phyloP scores from a whole-genome alignment of 2,888 invertebrate genomes.

The Platycheirus rosarum region DNA sequence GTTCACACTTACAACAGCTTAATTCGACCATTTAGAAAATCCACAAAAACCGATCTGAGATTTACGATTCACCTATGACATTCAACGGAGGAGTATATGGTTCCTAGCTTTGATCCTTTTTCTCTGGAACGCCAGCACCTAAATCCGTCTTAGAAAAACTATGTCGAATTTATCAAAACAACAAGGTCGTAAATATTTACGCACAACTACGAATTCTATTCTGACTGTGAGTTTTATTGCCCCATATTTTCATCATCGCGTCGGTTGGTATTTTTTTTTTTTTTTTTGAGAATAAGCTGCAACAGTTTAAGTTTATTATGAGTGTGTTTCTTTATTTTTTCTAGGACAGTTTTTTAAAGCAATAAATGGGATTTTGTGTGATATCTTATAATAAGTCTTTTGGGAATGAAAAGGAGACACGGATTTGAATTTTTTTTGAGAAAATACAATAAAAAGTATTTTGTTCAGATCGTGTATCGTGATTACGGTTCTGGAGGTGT shows the following conservation, averaged over 20 bases:
- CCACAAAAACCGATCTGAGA: slow-evolving; percentile 49
- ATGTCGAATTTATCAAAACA: slow-evolving; percentile 46
- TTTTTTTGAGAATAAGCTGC: slow-evolving; percentile 17
- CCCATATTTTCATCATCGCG: neutral
- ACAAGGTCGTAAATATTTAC: slow-evolving; percentile 62
- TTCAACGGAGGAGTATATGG: slow-evolving; percentile 14
- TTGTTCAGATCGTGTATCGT: neutral
- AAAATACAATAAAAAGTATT: slow-evolving; percentile 13
- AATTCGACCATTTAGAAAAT: slow-evolving; percentile 42
- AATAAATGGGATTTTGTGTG: slow-evolving; percentile 28
- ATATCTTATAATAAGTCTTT: slow-evolving; percentile 18
- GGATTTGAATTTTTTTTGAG: slow-evolving; percentile 8
- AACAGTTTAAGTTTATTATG: slow-evolving; percentile 26
- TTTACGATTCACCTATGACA: slow-evolving; percentile 41
- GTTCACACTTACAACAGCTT: slow-evolving; percentile 21
- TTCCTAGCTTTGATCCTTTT: neutral
- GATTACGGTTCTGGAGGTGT: slow-evolving; percentile 17
- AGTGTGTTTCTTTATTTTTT: slow-evolving; percentile 3
- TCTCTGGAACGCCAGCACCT: slow-evolving; percentile 9
- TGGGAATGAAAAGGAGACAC: neutral
- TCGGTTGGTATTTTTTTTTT: neutral
- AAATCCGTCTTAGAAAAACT: slow-evolving; percentile 13
- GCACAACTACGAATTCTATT: slow-evolving; percentile 37
- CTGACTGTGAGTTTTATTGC: slow-evolving; percentile 28
- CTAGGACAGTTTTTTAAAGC: neutral